These are phyloP conservation scores for Alsophila aescularia DNA, from an alignment of 2,888 invertebrate species.

Conservation along the genomic window DNA sequence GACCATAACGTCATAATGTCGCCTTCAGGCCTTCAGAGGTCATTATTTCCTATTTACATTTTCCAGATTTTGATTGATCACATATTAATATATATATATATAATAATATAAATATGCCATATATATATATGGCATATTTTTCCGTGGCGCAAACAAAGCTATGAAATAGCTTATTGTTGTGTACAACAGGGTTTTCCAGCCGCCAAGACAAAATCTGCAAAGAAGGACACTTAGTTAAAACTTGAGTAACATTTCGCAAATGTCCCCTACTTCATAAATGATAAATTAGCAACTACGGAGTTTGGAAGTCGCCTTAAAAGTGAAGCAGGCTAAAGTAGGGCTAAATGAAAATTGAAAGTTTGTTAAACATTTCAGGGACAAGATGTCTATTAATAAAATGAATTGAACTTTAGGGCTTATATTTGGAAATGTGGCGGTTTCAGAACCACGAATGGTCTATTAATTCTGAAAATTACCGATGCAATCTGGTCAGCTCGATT, in stretches of 20 bases:
- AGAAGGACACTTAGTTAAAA: slow-evolving; percentile 11
- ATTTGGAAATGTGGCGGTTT: neutral
- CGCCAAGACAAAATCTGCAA: slow-evolving; percentile 3
- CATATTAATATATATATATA: no score
- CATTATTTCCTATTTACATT: no score
- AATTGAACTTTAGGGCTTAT: neutral
- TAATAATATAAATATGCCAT: no score
- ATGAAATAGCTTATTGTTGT: neutral
- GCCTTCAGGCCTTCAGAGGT: no score
- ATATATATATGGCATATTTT: no score
- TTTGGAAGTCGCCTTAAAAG: neutral
- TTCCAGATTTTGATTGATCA: no score
- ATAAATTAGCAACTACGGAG: slow-evolving; percentile 1
- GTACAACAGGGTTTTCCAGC: neutral
- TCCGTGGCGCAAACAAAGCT: no score
- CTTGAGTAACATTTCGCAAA: neutral
- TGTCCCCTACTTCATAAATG: slow-evolving; percentile 2
- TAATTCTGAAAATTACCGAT: no score
- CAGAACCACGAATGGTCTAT: no score
- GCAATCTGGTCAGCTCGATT: no score
- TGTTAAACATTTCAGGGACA: slow-evolving; percentile 3
- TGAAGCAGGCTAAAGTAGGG: neutral
- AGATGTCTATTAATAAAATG: neutral
- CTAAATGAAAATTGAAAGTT: slow-evolving; percentile 3
- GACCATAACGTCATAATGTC: no score